Conservation (phyloP, 2,888 invertebrate genomes). For the Nymphalis polychloros region DNA sequence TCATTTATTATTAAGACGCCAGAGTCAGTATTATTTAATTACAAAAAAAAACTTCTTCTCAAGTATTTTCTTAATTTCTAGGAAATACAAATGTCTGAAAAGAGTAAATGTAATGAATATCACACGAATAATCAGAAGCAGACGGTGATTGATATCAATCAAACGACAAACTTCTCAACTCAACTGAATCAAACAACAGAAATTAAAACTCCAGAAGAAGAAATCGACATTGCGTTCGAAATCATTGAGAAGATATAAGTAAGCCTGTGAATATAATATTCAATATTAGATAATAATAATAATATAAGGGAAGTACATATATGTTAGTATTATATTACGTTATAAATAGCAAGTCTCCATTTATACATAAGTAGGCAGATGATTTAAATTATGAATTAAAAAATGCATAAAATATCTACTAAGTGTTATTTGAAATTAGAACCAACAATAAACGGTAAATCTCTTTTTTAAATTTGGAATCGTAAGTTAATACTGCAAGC, state of each 20-base stretch:
- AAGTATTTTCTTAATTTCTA: conserved; percentile 42
- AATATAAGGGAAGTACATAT: neutral
- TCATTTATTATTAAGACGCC: neutral
- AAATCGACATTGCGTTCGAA: conserved; percentile 73
- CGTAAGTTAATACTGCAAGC: too few relatives aligned
- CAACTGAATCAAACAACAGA: conserved; percentile 43
- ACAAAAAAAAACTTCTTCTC: neutral
- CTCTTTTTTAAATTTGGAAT: too few relatives aligned
- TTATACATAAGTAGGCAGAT: too few relatives aligned
- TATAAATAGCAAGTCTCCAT: too few relatives aligned
- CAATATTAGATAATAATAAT: neutral
- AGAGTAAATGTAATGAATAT: conserved; percentile 59
- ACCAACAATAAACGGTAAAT: too few relatives aligned
- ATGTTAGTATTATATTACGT: too few relatives aligned
- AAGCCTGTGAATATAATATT: neutral
- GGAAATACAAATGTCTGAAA: conserved; percentile 55
- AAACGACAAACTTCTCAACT: conserved; percentile 19
- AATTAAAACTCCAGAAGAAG: conserved; percentile 64
- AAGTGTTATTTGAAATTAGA: too few relatives aligned
- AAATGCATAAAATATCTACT: too few relatives aligned
- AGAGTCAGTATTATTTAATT: neutral
- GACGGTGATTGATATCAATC: conserved; percentile 18
- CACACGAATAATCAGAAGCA: conserved; percentile 40
- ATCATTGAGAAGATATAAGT: conserved; percentile 66
- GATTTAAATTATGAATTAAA: too few relatives aligned